phyloP scores from a whole-genome alignment of 2,113 vertebrate genomes.

The Crotalus viridis region DNA sequence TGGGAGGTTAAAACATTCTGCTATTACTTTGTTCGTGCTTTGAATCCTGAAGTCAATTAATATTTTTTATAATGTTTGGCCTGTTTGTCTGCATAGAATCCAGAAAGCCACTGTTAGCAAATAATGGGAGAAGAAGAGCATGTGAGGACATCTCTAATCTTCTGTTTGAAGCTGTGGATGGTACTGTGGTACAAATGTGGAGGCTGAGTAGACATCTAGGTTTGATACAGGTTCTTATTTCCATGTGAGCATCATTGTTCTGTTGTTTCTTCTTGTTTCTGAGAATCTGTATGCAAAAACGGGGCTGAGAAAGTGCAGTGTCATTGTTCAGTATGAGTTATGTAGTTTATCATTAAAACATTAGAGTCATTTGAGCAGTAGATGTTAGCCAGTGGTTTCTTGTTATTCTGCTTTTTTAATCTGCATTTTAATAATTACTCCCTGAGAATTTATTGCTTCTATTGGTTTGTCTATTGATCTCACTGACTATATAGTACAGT shows the following conservation, averaged over 20 bases:
- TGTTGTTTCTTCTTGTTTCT: background rate
- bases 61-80: background rate
- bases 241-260: background rate
- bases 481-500: background rate
- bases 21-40: background rate
- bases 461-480: background rate
- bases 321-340: background rate
- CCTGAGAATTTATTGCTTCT: background rate
- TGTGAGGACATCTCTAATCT: background rate
- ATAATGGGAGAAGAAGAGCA: background rate
- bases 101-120: background rate
- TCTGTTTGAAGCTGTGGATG: background rate
- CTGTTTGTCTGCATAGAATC: background rate
- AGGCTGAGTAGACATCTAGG: background rate
- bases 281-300: background rate
- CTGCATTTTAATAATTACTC: background rate
- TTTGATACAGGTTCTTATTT: background rate
- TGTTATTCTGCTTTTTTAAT: background rate
- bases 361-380: background rate
- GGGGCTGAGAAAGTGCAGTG: background rate
- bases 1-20: background rate
- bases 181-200: background rate
- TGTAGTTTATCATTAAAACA: background rate
- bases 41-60: background rate
- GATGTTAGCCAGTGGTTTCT: background rate